These are phyloP conservation scores for Planiliza haematocheilus DNA, from an alignment of 2,113 vertebrate species.

Conservation along the genomic window DNA sequence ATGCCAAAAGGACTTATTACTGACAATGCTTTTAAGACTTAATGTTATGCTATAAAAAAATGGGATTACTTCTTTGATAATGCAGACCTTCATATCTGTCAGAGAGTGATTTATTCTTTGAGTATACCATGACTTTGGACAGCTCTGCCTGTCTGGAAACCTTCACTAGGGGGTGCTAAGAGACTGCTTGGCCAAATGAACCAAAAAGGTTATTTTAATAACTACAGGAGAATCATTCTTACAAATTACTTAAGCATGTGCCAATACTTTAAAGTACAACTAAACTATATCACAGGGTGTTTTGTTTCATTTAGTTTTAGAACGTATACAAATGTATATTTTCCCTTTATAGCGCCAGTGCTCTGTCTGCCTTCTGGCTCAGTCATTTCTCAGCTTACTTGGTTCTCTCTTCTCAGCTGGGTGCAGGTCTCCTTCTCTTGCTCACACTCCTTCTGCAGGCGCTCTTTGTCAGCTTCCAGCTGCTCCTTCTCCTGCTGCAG, in stretches of 20 bases:
- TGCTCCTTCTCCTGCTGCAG: slow-evolving; percentile 90
- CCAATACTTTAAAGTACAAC: not conserved
- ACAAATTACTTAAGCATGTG: slow-evolving; percentile 5
- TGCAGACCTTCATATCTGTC: slow-evolving; percentile 68
- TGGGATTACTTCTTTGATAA: slow-evolving; percentile 69
- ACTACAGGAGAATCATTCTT: not conserved
- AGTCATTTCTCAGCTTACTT: slow-evolving; percentile 81
- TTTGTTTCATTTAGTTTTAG: slow-evolving; percentile 12
- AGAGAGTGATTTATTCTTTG: slow-evolving; percentile 63
- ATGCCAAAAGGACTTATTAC: slow-evolving; percentile 62
- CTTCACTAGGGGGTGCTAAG: slow-evolving; percentile 78
- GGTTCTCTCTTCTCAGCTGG: slow-evolving; percentile 87
- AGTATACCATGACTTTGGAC: slow-evolving; percentile 20
- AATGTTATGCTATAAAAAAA: slow-evolving; percentile 68
- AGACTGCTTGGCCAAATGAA: slow-evolving; percentile 57
- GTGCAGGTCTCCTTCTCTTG: slow-evolving; percentile 87
- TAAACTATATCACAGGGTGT: not conserved
- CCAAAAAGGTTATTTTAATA: slow-evolving; percentile 1
- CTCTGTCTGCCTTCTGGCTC: not conserved
- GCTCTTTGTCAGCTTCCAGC: slow-evolving; percentile 88
- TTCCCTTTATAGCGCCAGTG: not conserved
- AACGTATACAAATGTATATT: not conserved
- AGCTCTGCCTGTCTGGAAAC: slow-evolving; percentile 26
- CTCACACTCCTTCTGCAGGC: slow-evolving; percentile 84
- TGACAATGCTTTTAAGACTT: slow-evolving; percentile 65